Evolutionary conservation across 2,888 invertebrate genomes (phyloP).

Genomic region (Abrostola tripartita): DNA sequence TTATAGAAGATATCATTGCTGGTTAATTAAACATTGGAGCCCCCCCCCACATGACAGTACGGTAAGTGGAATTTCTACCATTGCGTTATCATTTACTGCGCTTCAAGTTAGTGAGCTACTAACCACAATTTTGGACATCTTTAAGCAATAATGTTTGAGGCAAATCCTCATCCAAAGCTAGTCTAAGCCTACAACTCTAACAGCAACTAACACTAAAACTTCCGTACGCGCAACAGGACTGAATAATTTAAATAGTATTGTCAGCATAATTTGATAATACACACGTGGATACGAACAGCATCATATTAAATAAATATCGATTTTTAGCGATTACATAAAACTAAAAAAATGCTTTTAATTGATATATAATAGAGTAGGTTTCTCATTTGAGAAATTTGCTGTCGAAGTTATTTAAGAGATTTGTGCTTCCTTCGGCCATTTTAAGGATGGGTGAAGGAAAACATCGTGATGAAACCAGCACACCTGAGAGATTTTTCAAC

Average conservation of each 20-base stretch:
- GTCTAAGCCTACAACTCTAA: background rate
- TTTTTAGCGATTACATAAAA: background rate
- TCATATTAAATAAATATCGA: slow-evolving; percentile 8
- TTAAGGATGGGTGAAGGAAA: background rate
- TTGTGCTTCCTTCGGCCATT: background rate
- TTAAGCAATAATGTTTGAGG: background rate
- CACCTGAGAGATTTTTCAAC: no score
- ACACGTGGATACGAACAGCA: slow-evolving; percentile 12
- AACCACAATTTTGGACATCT: no score
- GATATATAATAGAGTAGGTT: background rate
- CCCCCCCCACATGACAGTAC: no score
- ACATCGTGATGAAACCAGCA: no score
- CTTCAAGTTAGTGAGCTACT: no score
- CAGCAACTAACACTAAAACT: slow-evolving; percentile 14
- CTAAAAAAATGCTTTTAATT: background rate
- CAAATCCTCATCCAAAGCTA: background rate
- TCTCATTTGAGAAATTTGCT: background rate
- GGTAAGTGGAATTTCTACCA: no score
- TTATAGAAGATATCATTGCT: no score
- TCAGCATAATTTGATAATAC: slow-evolving; percentile 17
- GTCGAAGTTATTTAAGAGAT: background rate
- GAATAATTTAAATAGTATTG: slow-evolving; percentile 3
- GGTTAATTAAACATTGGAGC: no score
- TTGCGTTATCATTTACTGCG: no score
- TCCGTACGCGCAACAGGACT: background rate